These are phyloP conservation scores for Callipepla californica DNA, from an alignment of 2,113 vertebrate species.

Conservation along the genomic window DNA sequence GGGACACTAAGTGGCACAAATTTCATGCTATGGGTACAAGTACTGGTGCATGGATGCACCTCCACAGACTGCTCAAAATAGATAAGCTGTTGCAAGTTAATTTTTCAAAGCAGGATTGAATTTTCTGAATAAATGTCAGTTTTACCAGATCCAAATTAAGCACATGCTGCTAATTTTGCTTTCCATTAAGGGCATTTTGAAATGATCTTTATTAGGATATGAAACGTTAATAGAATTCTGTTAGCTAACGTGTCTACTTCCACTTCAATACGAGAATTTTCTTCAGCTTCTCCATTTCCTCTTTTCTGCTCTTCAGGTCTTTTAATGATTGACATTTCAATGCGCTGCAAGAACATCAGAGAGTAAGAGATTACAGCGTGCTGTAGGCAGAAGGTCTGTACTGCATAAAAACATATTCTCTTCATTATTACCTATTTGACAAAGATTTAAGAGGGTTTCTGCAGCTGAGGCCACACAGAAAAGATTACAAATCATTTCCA, in stretches of 20 bases:
- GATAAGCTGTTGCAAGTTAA: not conserved
- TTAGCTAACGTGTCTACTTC: not conserved
- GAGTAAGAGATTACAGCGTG: not conserved
- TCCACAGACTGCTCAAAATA: not conserved
- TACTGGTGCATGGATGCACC: not conserved
- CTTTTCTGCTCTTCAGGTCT: conserved; percentile 10
- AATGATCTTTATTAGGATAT: not conserved
- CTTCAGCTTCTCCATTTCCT: not conserved
- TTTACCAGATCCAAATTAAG: not conserved
- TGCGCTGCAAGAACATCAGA: conserved; percentile 1
- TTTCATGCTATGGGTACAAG: rapidly evolving
- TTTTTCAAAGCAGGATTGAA: not conserved
- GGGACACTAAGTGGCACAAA: no score
- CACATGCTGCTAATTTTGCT: not conserved
- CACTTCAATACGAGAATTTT: not conserved
- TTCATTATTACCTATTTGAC: conserved; percentile 40
- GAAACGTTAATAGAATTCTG: not conserved
- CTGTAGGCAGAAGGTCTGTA: not conserved
- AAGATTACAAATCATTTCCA: not conserved
- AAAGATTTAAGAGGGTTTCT: conserved; percentile 59
- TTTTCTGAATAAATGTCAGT: not conserved
- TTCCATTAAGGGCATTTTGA: not conserved
- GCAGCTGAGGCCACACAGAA: not conserved
- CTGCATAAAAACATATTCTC: conserved; percentile 7
- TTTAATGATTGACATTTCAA: conserved; percentile 46